These are phyloP conservation scores for Drosophila austrosaltans DNA, from an alignment of 2,888 invertebrate species.

Conservation along the genomic window DNA sequence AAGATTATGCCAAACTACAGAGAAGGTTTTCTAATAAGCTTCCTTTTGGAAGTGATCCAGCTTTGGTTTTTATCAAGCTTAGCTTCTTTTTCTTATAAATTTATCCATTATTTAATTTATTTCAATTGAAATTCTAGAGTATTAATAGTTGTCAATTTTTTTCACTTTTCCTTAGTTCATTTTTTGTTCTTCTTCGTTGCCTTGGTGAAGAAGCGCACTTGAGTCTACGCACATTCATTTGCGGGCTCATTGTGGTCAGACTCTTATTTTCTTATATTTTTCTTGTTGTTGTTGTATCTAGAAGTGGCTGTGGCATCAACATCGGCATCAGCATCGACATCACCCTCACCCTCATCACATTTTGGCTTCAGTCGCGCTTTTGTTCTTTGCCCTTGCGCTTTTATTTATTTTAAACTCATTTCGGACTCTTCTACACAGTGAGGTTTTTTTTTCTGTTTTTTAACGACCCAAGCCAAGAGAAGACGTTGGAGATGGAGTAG, in stretches of 20 bases:
- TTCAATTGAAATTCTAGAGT: constrained; percentile 12
- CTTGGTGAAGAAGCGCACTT: constrained; percentile 30
- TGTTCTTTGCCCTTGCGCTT: constrained; percentile 58
- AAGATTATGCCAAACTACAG: too few relatives aligned
- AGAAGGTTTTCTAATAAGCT: too few relatives aligned
- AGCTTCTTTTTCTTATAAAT: too few relatives aligned
- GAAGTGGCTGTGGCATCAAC: constrained; percentile 15
- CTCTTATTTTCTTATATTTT: constrained; percentile 23
- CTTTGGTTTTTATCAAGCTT: too few relatives aligned
- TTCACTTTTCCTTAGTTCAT: background rate
- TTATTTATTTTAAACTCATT: constrained; percentile 79
- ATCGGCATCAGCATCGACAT: constrained; percentile 51
- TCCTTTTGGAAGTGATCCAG: too few relatives aligned
- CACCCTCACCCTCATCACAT: constrained; percentile 65
- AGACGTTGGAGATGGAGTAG: constrained; percentile 4
- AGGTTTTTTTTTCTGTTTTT: constrained; percentile 66
- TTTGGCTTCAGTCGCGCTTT: constrained; percentile 38
- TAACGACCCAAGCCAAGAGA: constrained; percentile 57
- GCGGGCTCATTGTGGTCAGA: constrained; percentile 75
- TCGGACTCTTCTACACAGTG: constrained; percentile 44
- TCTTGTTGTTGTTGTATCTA: constrained; percentile 16
- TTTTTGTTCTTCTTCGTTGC: constrained; percentile 1
- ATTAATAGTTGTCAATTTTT: background rate
- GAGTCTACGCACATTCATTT: constrained; percentile 78
- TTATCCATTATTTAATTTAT: background rate